These are phyloP conservation scores for Apamea anceps DNA, from an alignment of 2,888 invertebrate species.

Conservation along the genomic window DNA sequence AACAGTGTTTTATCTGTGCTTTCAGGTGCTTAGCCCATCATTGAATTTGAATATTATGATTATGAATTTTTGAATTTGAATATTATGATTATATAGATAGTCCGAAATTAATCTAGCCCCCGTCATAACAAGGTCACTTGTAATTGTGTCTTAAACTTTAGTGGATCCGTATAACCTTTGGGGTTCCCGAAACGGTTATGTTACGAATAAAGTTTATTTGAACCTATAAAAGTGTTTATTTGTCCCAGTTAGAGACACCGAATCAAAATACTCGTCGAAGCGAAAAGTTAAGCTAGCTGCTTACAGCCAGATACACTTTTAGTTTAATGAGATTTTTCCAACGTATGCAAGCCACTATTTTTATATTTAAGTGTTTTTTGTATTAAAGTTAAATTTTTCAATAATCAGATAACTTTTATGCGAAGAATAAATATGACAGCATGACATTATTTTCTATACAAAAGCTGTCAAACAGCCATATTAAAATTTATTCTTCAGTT, in stretches of 20 bases:
- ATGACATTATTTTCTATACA: too few relatives aligned
- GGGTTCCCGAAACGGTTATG: slow-evolving; percentile 30
- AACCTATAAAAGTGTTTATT: slow-evolving; percentile 47
- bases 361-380: background rate
- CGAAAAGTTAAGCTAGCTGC: background rate
- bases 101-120: background rate
- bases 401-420: too few relatives aligned
- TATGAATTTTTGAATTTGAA: background rate
- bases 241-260: background rate
- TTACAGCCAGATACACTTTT: background rate
- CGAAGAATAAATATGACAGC: too few relatives aligned
- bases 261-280: background rate
- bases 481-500: too few relatives aligned
- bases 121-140: slow-evolving; percentile 7
- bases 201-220: slow-evolving; percentile 39
- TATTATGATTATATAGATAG: background rate
- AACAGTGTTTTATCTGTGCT: background rate
- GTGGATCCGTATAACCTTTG: slow-evolving; percentile 1
- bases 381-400: too few relatives aligned
- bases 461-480: too few relatives aligned
- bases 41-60: background rate
- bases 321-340: slow-evolving; percentile 2
- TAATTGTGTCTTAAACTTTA: slow-evolving; percentile 28
- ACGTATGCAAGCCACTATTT: background rate
- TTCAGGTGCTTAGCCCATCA: background rate